Conservation (phyloP, 2,113 vertebrate genomes). For the Malurus elegans region DNA sequence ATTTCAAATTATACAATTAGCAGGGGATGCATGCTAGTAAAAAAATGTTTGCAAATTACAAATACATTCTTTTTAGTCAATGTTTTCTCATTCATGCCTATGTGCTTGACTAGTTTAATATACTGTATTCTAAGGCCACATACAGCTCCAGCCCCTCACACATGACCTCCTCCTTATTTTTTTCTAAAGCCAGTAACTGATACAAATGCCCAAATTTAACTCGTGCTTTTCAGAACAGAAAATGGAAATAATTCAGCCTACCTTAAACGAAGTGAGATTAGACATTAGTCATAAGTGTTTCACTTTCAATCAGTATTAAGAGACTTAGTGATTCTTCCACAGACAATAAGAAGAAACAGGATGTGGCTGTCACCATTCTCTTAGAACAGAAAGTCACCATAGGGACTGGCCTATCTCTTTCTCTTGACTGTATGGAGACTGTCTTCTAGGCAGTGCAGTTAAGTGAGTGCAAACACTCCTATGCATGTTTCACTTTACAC, state of each 20-base stretch:
- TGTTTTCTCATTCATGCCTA: neutral
- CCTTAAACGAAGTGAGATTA: neutral
- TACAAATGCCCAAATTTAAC: neutral
- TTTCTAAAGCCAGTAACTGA: neutral
- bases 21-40: neutral
- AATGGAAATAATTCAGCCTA: neutral
- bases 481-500: neutral
- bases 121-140: neutral
- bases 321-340: neutral
- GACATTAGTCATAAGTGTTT: neutral
- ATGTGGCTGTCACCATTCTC: neutral
- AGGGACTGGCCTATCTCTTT: neutral
- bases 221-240: neutral
- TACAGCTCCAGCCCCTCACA: neutral
- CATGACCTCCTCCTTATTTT: neutral
- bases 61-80: neutral
- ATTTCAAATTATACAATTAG: neutral
- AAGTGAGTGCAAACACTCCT: neutral
- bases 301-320: neutral
- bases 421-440: neutral
- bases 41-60: neutral
- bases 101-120: neutral
- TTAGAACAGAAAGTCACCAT: neutral
- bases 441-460: neutral
- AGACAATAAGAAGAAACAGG: neutral